phyloP scores from a whole-genome alignment of 2,113 vertebrate species.

The Lophura nycthemera region DNA sequence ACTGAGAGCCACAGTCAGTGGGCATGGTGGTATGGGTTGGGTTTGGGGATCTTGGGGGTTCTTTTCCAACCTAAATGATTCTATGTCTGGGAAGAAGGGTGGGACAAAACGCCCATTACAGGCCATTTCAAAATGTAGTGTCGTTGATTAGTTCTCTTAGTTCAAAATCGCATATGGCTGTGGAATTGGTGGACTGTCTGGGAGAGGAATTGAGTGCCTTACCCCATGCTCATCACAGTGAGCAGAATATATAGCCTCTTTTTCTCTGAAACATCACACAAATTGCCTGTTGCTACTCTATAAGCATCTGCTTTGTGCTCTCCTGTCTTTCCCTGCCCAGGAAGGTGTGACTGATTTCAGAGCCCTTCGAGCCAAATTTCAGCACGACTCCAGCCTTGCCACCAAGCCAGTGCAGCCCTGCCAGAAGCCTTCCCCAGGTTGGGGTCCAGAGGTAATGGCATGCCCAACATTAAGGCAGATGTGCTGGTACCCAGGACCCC shows the following conservation, averaged over 20 bases:
- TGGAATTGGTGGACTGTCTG: not conserved
- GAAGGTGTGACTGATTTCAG: slow-evolving; percentile 73
- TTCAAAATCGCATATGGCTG: not conserved
- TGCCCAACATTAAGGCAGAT: not conserved
- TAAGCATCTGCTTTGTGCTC: not conserved
- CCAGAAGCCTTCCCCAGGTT: not conserved
- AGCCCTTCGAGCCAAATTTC: slow-evolving; percentile 78
- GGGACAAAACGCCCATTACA: not conserved
- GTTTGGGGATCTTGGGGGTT: too few relatives aligned
- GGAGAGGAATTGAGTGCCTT: not conserved
- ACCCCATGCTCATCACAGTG: not conserved
- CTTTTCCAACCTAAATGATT: too few relatives aligned
- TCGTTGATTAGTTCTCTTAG: not conserved
- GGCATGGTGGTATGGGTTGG: too few relatives aligned
- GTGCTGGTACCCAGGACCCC: not conserved
- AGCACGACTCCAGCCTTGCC: slow-evolving; percentile 30
- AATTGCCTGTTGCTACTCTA: not conserved
- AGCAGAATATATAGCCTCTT: not conserved
- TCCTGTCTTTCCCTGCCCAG: slow-evolving; percentile 51
- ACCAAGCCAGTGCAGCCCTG: rapidly evolving
- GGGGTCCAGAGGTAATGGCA: rapidly evolving
- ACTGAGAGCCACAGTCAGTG: too few relatives aligned
- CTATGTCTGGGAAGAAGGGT: not conserved
- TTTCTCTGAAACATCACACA: not conserved
- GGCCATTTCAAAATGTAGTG: not conserved